A percentile compares a stretch with the other conserved stretches of the same genome.
These are phyloP conservation scores for Brachionus rotundiformis DNA, from an alignment of 1,140 invertebrate genomes.

Conservation along the genomic window DNA sequence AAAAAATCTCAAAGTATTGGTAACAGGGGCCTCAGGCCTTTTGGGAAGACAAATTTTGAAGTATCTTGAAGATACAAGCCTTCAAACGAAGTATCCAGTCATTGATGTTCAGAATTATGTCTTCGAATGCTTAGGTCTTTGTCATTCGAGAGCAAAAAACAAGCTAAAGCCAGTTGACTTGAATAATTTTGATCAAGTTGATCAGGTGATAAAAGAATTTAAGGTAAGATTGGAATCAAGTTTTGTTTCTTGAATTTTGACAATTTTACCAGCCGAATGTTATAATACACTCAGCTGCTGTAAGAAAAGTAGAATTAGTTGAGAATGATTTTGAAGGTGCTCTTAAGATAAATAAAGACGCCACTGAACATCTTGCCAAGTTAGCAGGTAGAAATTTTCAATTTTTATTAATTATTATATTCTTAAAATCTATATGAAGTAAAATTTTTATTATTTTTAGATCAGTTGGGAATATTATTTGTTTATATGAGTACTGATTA, in stretches of 20 bases:
- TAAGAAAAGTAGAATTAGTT: constrained; percentile 67
- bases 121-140: constrained; percentile 27
- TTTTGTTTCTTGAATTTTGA: not conserved
- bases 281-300: constrained; percentile 68
- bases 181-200: constrained; percentile 24
- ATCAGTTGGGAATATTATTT: constrained; percentile 60
- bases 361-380: constrained; percentile 63
- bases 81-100: constrained; percentile 38
- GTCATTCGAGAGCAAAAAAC: not conserved
- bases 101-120: not conserved
- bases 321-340: constrained; percentile 65
- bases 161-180: constrained; percentile 26
- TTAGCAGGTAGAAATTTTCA: constrained; percentile 59
- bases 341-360: constrained; percentile 64
- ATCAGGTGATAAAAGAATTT: constrained; percentile 30
- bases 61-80: constrained; percentile 57
- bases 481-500: constrained; percentile 70
- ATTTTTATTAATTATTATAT: too few species aligned
- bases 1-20: constrained; percentile 56
- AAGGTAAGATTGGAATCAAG: not conserved
- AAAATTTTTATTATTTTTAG: constrained; percentile 56
- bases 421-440: too few species aligned
- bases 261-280: constrained; percentile 62
- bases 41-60: constrained; percentile 64
- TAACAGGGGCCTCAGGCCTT: constrained; percentile 67